Evolutionary conservation across 2,888 invertebrate genomes (phyloP), one percentile per base, ranked within the genome.

Genomic region (Pardosa pseudoannulata): DNA sequence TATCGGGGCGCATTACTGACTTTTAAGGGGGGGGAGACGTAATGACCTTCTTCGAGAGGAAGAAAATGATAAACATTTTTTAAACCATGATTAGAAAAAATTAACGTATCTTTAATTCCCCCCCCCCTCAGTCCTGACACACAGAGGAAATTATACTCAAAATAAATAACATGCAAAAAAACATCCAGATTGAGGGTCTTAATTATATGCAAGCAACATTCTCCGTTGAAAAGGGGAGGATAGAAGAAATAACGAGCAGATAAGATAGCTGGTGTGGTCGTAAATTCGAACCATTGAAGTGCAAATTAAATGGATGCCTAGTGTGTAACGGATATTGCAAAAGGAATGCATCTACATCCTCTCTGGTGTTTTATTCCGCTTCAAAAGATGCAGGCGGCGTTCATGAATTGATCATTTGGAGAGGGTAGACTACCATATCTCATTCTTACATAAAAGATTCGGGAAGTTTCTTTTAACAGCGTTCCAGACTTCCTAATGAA

Each of bases 271-370:
- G 23, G n/a, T 56, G 1, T 46, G 3, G 56, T 56, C 56, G 56
- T 74, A 62, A 56, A 65, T 65, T 72, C 29, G n/a, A 46, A 29
- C 72, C 32, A 85, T 85, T 85, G 73, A 78, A 85, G 83, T 78
- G 83, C 78, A 85, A 78, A 85, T 85, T 67, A 73, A 78, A 73
- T 62, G 36, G 50, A 56, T 50, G n/a, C 46, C 9, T n/a, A 36
- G 9, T 7, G 9, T 9, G 36, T 36, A 36, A 9, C 5, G 36
- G 36, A 36, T 36, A 7, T 36, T 36, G 9, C 36, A 36, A 36
- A 36, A 9, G 9, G 36, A 36, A 36, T 5, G 9, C 36, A 36
- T 36, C 6, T 36, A 7, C 9, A 9, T 36, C n/a, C n/a, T 36
- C 5, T 36, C 9, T n/a, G n/a, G n/a, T n/a, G n/a, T n/a, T n/a